Evolutionary conservation across 2,113 vertebrate species (phyloP).

Genomic region (Piprites chloris): DNA sequence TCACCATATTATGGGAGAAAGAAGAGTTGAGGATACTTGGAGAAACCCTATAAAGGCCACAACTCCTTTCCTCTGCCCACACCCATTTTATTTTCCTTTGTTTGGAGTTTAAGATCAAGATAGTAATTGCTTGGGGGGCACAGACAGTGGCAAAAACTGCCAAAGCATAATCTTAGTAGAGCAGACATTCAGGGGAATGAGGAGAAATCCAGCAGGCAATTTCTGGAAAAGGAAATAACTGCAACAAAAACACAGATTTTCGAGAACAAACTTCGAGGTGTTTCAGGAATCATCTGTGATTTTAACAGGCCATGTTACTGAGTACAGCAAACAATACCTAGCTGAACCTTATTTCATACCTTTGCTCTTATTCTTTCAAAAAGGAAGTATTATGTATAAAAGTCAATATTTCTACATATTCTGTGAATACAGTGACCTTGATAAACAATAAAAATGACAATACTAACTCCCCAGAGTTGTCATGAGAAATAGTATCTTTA

Average conservation of each 20-base stretch:
- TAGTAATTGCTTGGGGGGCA: neutral
- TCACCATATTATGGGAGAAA: neutral
- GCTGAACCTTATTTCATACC: neutral
- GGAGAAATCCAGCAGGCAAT: neutral
- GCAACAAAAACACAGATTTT: neutral
- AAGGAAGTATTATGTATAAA: neutral
- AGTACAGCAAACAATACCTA: neutral
- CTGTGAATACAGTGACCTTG: neutral
- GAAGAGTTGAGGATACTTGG: neutral
- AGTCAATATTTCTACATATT: neutral
- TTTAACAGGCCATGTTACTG: neutral
- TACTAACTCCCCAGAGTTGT: neutral
- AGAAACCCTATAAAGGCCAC: neutral
- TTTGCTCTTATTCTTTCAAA: neutral
- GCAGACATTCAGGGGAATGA: neutral
- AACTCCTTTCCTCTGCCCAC: neutral
- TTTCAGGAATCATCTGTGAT: neutral
- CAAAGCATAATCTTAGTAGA: neutral
- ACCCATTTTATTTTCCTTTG: neutral
- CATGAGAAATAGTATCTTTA: neutral
- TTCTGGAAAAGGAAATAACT: neutral
- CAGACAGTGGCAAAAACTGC: neutral
- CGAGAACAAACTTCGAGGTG: neutral
- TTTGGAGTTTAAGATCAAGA: neutral
- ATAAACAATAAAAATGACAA: neutral